Conservation (phyloP, 2,797 vertebrate species). For the Falco cherrug region DNA sequence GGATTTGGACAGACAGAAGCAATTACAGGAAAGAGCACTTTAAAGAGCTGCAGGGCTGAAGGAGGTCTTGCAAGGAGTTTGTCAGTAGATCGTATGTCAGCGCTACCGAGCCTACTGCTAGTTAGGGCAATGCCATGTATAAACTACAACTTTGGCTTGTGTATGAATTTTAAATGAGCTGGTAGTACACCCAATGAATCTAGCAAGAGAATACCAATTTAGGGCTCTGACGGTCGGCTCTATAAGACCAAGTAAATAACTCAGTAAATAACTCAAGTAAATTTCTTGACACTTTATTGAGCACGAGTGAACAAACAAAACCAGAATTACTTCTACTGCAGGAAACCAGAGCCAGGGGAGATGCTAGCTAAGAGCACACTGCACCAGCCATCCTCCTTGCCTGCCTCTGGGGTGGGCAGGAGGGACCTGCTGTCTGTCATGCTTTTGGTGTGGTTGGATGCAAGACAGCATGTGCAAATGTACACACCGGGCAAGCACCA, state of each 20-base stretch:
- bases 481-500: background rate
- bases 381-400: background rate
- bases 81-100: background rate
- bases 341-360: background rate
- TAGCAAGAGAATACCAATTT: background rate
- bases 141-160: background rate
- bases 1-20: background rate
- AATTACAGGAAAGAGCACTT: background rate
- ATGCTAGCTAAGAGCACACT: fast-evolving
- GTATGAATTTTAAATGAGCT: conserved; percentile 1
- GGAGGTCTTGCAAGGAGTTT: background rate
- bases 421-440: background rate
- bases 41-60: background rate
- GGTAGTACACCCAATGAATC: background rate
- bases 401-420: background rate
- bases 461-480: background rate
- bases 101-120: background rate
- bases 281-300: conserved; percentile 7
- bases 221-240: background rate
- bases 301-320: background rate
- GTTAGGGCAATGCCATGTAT: background rate
- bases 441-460: background rate
- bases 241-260: background rate
- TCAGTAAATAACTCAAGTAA: background rate
- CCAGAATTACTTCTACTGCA: background rate